phyloP scores from a whole-genome alignment of 2,113 vertebrate genomes.

The Elaphurus davidianus region DNA sequence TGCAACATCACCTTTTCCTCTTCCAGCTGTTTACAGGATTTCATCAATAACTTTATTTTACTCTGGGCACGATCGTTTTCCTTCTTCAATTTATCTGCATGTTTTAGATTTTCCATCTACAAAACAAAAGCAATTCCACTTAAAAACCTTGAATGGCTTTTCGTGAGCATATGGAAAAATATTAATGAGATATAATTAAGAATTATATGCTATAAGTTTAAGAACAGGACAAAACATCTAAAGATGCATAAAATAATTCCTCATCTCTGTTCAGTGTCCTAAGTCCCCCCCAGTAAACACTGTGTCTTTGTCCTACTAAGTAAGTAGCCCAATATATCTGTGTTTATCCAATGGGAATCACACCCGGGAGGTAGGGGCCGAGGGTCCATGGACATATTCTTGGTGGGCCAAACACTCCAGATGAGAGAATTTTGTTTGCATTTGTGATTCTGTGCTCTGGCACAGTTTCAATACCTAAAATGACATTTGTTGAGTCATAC shows the following conservation, averaged over 20 bases:
- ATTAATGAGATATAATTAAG: background rate
- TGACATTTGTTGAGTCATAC: background rate
- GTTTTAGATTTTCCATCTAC: conserved; percentile 80
- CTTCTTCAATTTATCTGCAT: conserved; percentile 80
- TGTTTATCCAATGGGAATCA: background rate
- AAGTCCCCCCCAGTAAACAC: background rate
- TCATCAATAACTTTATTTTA: conserved; percentile 87
- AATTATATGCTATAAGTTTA: background rate
- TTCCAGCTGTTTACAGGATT: conserved; percentile 89
- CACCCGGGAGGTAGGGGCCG: no score
- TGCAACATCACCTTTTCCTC: conserved; percentile 85
- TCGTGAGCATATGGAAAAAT: background rate
- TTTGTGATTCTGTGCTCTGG: background rate
- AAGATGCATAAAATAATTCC: background rate
- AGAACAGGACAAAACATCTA: background rate
- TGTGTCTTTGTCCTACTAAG: background rate
- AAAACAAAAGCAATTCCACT: conserved; percentile 47
- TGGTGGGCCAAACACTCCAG: background rate
- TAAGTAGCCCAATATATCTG: background rate
- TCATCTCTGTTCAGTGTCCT: background rate
- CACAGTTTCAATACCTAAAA: background rate
- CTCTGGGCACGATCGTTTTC: conserved; percentile 82
- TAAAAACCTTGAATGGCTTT: conserved; percentile 9
- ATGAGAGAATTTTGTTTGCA: background rate
- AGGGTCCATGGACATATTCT: background rate